Evolutionary conservation across 2,797 vertebrate species (phyloP), one percentile per base, ranked within the genome.

Genomic region (Lepilemur ruficaudatus): DNA sequence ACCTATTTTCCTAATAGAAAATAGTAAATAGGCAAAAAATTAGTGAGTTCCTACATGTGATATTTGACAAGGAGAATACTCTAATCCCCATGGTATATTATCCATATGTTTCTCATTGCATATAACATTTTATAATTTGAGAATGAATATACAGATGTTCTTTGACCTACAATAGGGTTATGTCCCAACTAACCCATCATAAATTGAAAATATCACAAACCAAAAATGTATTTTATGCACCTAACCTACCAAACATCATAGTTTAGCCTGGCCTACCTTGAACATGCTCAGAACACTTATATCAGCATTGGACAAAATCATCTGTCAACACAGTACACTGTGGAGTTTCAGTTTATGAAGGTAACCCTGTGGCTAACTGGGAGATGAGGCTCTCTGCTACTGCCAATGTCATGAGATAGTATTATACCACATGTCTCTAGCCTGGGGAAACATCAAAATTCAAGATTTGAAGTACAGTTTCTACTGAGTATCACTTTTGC

Each of bases 1-100:
- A 57, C n/a, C 52, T 61, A 67, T 63, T 94, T 95, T 93, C 18
- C 72, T 55, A 73, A 72, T 69, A 80, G 8, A 93, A 95, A 96
- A 89, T 65, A 85, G 48, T 57, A 41, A 52, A 43, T 57, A 35
- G 38, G 7, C 32, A 83, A 70, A 11, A 75, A 89, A 35, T 88
- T 46, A 70, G 93, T 89, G 25, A 93, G 6, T 70, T 76, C 5
- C 43, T 82, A 7, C 2, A 23, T 55, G 4, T 59, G 17, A 82
- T 93, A 89, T 61, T 83, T 38, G 12, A 93, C 23, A 41, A 80
- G 5, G 18, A 69, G 70, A 41, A 73, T 61, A 81, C 65, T 91
- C 20, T 72, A 61, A 94, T 12, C 65, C 30, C 46, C 30, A 32
- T 32, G 6, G 12, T 20, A 41, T 63, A 32, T 52, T 76, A 84